Base-by-base conservation (phyloP, 1,140 invertebrate species). In the Coenobita brevimanus region DNA sequence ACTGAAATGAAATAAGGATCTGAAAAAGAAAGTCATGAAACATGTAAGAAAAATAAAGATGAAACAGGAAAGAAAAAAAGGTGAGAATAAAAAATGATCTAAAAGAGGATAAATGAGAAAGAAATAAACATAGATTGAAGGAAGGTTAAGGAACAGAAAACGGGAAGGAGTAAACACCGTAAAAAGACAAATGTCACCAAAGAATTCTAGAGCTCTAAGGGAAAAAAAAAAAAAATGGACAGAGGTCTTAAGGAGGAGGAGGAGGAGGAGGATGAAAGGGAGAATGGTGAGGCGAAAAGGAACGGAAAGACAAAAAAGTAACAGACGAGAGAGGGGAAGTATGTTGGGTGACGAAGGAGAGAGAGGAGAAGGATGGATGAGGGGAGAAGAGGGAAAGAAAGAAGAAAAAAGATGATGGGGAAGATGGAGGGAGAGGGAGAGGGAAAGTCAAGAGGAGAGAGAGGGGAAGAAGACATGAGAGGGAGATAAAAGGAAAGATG, bases 341-440 rank as follows among this genome's bases (percentile, higher is more conserved):
- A n/a, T n/a, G n/a, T n/a, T n/a, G n/a, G n/a, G n/a, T n/a, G n/a
- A n/a, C n/a, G n/a, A 50, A 17, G 17, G 46, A 50, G 46, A 50
- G 46, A 50, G 46, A 50, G 46, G 46, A 50, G 46, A 50, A 17
- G 17, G 46, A 50, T 6, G 17, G 46, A 50, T 6, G 17, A 17
- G 17, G 46, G 17, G 46, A 50, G 33, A 3, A 8, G 21, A 38
- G 30, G 38, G 24, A 30, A 2, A 73, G 69, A 73, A 33, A 73
- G 69, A 73, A 33, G 38, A 33, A 73, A 33, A 73, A 33, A 73
- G 69, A 73, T 24, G 38, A 33, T 33, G 69, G 38, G 69, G 38
- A 33, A 73, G 69, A 73, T 24, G 38, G 69, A 73, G 69, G 38
- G 27, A 73, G 69, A 73, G 69, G 38, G 69, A 38, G 69, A 38